Evolutionary conservation across 2,888 invertebrate genomes (phyloP).

Genomic region (Tuberolachnus salignus): DNA sequence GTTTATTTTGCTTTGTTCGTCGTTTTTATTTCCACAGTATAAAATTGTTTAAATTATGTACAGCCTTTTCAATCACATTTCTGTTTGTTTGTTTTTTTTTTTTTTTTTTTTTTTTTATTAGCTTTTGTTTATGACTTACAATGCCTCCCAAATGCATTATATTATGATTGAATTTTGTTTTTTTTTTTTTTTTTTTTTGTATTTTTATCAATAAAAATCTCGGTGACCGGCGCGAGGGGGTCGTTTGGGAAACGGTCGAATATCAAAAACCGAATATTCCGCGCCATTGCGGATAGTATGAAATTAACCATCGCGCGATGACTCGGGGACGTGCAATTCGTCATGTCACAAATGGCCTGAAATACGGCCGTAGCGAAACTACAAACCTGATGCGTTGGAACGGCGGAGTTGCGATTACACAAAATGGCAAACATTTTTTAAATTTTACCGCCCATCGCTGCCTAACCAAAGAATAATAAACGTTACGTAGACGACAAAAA

Average conservation of each 20-base stretch:
- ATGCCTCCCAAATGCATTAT: slow-evolving; percentile 3
- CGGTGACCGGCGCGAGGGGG: too few relatives aligned
- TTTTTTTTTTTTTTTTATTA: too few relatives aligned
- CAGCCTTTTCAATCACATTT: slow-evolving; percentile 21
- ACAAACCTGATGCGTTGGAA: too few relatives aligned
- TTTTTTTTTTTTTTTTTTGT: background rate
- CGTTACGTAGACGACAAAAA: too few relatives aligned
- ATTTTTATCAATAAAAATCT: background rate
- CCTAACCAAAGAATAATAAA: too few relatives aligned
- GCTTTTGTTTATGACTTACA: slow-evolving; percentile 21
- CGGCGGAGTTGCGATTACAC: too few relatives aligned
- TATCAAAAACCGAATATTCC: background rate
- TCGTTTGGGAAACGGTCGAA: background rate
- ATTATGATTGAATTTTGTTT: slow-evolving; percentile 30
- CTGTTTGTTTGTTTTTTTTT: background rate
- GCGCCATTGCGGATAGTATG: background rate
- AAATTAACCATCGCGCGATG: background rate
- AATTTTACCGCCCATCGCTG: too few relatives aligned
- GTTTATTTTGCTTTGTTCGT: background rate
- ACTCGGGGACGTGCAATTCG: background rate
- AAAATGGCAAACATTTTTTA: too few relatives aligned
- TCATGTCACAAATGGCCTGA: too few relatives aligned
- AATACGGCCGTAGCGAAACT: too few relatives aligned
- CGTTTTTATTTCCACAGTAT: slow-evolving; percentile 8
- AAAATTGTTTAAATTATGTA: slow-evolving; percentile 20